Conservation (phyloP, 1,140 invertebrate genomes). For the Hypothenemus hampei region DNA sequence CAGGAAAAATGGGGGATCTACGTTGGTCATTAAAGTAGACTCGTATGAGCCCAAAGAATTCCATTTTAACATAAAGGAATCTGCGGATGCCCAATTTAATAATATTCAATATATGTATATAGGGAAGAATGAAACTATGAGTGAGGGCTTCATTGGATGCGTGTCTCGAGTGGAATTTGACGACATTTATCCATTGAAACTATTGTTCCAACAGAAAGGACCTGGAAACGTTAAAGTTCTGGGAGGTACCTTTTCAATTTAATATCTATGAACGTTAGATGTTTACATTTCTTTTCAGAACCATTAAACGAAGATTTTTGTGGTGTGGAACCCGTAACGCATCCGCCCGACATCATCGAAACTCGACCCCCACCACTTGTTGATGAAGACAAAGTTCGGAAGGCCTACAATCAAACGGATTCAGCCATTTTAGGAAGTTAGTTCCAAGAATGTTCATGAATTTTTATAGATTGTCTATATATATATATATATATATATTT, state of each 20-base stretch:
- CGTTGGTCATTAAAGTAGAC: slow-evolving; percentile 79
- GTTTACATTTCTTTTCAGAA: slow-evolving; percentile 44
- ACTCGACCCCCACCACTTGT: slow-evolving; percentile 77
- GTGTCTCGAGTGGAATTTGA: slow-evolving; percentile 94
- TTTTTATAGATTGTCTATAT: background rate
- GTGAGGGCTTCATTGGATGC: slow-evolving; percentile 88
- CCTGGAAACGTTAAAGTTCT: slow-evolving; percentile 74
- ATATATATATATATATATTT: background rate
- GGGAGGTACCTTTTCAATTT: slow-evolving; percentile 57
- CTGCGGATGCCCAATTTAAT: slow-evolving; percentile 94
- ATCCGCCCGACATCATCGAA: slow-evolving; percentile 78
- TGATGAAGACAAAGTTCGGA: slow-evolving; percentile 68
- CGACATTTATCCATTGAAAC: slow-evolving; percentile 92
- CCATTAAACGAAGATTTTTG: slow-evolving; percentile 85
- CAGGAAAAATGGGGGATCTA: slow-evolving; percentile 75
- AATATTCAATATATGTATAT: slow-evolving; percentile 96
- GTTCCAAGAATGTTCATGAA: background rate
- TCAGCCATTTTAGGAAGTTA: slow-evolving; percentile 78
- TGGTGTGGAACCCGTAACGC: slow-evolving; percentile 86
- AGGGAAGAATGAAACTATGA: slow-evolving; percentile 87
- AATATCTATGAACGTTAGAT: too few species aligned
- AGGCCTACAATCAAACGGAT: slow-evolving; percentile 73
- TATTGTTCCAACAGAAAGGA: slow-evolving; percentile 90
- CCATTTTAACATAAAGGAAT: slow-evolving; percentile 79
- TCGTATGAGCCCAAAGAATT: slow-evolving; percentile 82